Percentiles rank a stretch among this genome's conserved stretches.
phyloP scores from a whole-genome alignment of 2,797 vertebrate genomes.

The Crocodylus rhombifer region DNA sequence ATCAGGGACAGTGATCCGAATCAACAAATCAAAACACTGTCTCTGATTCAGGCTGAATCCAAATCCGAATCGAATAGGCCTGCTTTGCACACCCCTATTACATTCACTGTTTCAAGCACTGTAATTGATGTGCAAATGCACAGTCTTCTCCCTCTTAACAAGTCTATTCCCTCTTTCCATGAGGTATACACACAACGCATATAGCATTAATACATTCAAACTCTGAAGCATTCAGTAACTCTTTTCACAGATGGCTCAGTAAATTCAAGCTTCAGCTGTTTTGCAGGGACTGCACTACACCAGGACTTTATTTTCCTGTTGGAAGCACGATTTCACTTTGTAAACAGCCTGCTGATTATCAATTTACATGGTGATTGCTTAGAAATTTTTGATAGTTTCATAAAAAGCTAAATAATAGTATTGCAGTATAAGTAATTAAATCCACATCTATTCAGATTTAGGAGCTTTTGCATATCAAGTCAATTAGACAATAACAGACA shows the following conservation, averaged over 20 bases:
- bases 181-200: neutral
- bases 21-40: no score
- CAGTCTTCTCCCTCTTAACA: neutral
- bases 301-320: constrained; percentile 51
- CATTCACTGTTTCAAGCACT: neutral
- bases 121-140: neutral
- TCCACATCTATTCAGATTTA: constrained; percentile 61
- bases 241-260: neutral
- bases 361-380: constrained; percentile 54
- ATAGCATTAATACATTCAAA: neutral
- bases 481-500: constrained; percentile 73
- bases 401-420: constrained; percentile 66
- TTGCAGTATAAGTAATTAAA: constrained; percentile 69
- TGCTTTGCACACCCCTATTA: no score
- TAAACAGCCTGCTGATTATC: constrained; percentile 64
- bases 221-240: neutral
- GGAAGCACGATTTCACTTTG: constrained; percentile 49
- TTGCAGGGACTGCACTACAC: neutral
- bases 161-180: neutral
- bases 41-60: no score
- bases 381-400: constrained; percentile 32
- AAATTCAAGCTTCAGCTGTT: constrained; percentile 33
- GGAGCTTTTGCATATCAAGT: constrained; percentile 58
- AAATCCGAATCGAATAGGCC: no score
- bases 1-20: no score